These are phyloP conservation scores for Cyanoramphus novaezelandiae DNA, from an alignment of 2,113 vertebrate species.

Conservation along the genomic window DNA sequence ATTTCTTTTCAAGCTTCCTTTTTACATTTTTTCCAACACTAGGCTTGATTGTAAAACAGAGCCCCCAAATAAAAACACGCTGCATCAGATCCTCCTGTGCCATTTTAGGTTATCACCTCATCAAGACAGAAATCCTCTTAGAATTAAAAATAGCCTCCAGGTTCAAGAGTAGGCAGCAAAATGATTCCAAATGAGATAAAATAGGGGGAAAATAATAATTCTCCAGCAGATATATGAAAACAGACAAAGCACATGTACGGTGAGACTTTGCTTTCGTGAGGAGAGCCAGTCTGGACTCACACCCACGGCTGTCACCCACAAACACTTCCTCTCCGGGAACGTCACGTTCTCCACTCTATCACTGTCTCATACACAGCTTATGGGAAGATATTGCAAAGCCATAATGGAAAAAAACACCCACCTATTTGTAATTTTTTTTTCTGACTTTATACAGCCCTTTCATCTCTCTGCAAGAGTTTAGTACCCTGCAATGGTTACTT, in stretches of 20 bases:
- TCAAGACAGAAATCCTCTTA: constrained; percentile 1
- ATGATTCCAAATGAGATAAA: neutral
- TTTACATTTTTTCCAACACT: neutral
- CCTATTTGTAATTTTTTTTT: neutral
- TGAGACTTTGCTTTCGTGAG: neutral
- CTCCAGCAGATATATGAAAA: neutral
- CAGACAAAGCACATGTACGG: neutral
- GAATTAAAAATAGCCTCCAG: constrained; percentile 6
- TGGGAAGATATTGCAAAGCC: neutral
- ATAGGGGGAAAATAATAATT: neutral
- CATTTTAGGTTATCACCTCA: constrained; percentile 26
- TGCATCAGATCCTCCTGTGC: neutral
- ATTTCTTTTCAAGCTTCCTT: constrained; percentile 1
- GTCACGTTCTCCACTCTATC: neutral
- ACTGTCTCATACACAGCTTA: neutral
- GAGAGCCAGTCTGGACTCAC: neutral
- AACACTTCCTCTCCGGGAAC: accelerated
- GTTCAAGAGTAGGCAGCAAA: neutral
- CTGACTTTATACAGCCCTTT: neutral
- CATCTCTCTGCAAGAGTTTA: neutral
- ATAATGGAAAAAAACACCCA: neutral
- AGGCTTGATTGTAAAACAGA: neutral
- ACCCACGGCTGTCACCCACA: neutral
- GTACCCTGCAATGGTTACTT: neutral
- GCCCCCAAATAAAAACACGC: neutral